Base-by-base conservation (phyloP, 2,113 vertebrate genomes). In the Pseudorasbora parva region DNA sequence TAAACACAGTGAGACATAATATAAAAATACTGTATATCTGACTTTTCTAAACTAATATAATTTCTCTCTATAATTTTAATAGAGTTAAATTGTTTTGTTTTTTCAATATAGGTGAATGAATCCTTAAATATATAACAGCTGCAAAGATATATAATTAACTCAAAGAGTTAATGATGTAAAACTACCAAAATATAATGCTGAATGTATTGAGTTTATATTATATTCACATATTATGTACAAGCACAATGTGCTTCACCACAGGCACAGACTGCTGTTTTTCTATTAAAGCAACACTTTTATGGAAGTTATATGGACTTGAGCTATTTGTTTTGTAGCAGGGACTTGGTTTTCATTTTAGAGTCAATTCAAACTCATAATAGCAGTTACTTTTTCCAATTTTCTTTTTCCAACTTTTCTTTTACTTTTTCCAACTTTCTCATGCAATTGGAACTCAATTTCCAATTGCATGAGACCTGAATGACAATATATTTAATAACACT, bases 331-430 rank as follows among this genome's bases (percentile, higher is more conserved):
- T 71, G 37, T 19, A 43, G 66, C 37, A 43, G 19, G 33, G 33
- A 69, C 66, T 43, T 45, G 19, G 19, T 21, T 56, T 60, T 60
- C n/a, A 60, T 11, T 25, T 71, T 43, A 43, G n/a, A 71, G 68
- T 43, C 37, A 71, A 71, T 71, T 71, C 68, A 43, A 23, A 23
- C 21, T 43, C 43, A 19, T 43, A n/a, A 69, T 69, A 69, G 66
- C 33, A n/a, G 9, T n/a, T n/a, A 23, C 68, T 45, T 43, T n/a
- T n/a, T n/a, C n/a, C n/a, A n/a, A n/a, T n/a, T n/a, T n/a, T n/a
- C n/a, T n/a, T n/a, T n/a, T n/a, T n/a, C n/a, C n/a, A n/a, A n/a
- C n/a, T n/a, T n/a, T n/a, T n/a, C n/a, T n/a, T n/a, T n/a, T n/a
- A n/a, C n/a, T n/a, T n/a, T n/a, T n/a, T n/a, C n/a, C n/a, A n/a